Conservation (phyloP, 2,113 vertebrate genomes). For the Tragelaphus scriptus region DNA sequence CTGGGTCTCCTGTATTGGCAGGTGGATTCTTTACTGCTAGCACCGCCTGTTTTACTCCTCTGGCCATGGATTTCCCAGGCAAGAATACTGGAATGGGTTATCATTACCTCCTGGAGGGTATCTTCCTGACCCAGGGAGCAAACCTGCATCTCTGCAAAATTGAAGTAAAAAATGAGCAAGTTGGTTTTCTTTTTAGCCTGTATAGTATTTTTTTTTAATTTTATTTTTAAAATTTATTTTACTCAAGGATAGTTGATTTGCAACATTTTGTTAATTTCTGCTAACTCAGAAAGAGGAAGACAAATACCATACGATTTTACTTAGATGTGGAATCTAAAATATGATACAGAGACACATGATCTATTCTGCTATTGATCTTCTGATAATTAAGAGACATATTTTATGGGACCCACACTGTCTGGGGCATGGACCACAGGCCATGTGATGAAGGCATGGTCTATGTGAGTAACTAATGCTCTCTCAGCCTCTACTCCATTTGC, state of each 20-base stretch:
- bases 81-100: neutral
- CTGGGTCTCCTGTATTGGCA: neutral
- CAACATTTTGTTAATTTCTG: neutral
- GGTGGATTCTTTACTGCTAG: neutral
- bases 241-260: neutral
- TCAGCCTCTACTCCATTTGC: neutral
- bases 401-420: neutral
- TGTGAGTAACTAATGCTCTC: neutral
- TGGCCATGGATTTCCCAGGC: neutral
- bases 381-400: neutral
- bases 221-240: neutral
- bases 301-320: neutral
- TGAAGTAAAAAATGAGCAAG: neutral
- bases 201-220: neutral
- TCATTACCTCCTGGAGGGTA: neutral
- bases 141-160: neutral
- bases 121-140: neutral
- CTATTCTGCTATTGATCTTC: neutral
- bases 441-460: neutral
- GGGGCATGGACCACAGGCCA: neutral
- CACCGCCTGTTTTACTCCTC: accelerated
- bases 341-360: neutral
- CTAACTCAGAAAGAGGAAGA: neutral
- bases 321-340: neutral
- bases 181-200: neutral